These are phyloP conservation scores for Poicephalus meyeri DNA, from an alignment of 2,113 vertebrate genomes.

Conservation along the genomic window DNA sequence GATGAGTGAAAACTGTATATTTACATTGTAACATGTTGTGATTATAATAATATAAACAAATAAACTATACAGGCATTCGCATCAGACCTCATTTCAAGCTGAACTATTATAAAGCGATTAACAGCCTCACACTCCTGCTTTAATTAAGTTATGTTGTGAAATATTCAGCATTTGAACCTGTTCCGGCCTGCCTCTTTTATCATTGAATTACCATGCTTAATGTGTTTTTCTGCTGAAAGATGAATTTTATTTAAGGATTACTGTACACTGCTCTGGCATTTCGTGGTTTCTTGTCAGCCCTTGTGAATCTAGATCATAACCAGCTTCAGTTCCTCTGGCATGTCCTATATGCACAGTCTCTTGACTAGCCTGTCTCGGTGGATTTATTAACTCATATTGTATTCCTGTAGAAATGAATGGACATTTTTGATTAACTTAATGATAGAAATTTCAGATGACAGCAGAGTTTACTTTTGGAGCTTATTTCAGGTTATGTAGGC, in stretches of 20 bases:
- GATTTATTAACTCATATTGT: conserved; percentile 67
- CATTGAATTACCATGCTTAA: conserved; percentile 67
- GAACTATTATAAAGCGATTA: conserved; percentile 77
- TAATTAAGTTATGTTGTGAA: conserved; percentile 80
- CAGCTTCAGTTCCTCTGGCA: conserved; percentile 61
- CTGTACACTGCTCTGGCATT: conserved; percentile 46
- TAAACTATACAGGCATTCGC: conserved; percentile 58
- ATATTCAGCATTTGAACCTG: conserved; percentile 79
- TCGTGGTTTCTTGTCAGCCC: conserved; percentile 62
- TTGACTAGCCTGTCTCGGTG: conserved; percentile 60
- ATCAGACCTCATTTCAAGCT: conserved; percentile 72
- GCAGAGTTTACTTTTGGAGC: conserved; percentile 49
- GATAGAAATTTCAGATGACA: conserved; percentile 69
- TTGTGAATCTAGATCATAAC: conserved; percentile 56
- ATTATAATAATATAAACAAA: conserved; percentile 71
- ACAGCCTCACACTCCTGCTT: conserved; percentile 67
- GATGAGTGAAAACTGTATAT: conserved; percentile 34
- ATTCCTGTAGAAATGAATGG: conserved; percentile 54
- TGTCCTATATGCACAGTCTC: conserved; percentile 68
- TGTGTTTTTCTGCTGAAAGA: conserved; percentile 74
- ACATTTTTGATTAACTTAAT: conserved; percentile 66
- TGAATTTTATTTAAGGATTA: conserved; percentile 69
- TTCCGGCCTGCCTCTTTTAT: conserved; percentile 72
- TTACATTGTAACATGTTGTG: conserved; percentile 41
- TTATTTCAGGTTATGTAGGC: conserved; percentile 54